Conservation (phyloP, 2,797 vertebrate genomes). For the Peromyscus attwateri region DNA sequence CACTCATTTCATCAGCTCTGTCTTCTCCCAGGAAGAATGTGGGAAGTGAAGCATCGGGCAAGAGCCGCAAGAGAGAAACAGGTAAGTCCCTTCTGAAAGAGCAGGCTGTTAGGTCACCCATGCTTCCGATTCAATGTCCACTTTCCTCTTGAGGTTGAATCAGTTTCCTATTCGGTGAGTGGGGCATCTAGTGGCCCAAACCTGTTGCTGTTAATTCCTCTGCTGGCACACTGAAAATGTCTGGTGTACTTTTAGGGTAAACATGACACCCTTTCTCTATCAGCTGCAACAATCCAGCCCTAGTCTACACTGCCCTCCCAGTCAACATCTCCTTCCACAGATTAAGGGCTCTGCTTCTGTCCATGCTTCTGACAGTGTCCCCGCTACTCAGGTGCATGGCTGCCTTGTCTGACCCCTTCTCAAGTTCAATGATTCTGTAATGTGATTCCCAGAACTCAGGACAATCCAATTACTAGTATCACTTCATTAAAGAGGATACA, state of each 20-base stretch:
- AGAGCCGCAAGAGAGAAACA: not conserved
- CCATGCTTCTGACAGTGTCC: not conserved
- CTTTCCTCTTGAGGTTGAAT: not conserved
- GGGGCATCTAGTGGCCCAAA: not conserved
- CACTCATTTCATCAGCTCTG: conserved; percentile 4
- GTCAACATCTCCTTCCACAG: not conserved
- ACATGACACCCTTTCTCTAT: not conserved
- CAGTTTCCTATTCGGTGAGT: not conserved
- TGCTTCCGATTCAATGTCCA: not conserved
- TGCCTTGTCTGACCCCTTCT: not conserved
- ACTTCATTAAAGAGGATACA: not conserved
- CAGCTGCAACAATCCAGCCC: not conserved
- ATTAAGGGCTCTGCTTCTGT: not conserved
- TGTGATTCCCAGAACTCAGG: not conserved
- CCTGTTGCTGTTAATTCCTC: not conserved
- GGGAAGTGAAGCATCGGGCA: not conserved
- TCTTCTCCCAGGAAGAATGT: conserved; percentile 25
- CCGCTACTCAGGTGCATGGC: not conserved
- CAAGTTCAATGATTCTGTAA: not conserved
- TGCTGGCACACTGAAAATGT: not conserved
- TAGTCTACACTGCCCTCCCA: not conserved
- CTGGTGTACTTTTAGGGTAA: not conserved
- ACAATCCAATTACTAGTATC: not conserved
- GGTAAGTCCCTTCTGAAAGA: not conserved
- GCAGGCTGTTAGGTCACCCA: not conserved